Evolutionary conservation across 2,797 vertebrate species (phyloP).

Genomic region (Eutrigla gurnardus): DNA sequence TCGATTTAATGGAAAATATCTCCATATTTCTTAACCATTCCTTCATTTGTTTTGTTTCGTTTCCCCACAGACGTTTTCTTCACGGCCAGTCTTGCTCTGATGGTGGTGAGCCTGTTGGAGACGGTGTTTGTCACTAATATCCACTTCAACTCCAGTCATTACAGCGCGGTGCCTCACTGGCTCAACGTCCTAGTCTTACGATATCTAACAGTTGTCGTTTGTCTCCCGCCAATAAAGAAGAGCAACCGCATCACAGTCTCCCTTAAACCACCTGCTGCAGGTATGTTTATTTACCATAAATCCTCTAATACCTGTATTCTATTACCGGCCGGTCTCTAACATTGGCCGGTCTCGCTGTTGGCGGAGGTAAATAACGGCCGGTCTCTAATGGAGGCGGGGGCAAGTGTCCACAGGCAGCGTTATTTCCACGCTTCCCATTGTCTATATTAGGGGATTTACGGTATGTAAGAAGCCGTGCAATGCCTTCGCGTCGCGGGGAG

Average conservation of each 20-base stretch:
- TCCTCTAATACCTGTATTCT: no score
- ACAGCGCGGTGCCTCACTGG: slow-evolving; percentile 67
- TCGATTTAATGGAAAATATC: no score
- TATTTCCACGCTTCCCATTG: no score
- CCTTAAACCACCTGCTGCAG: slow-evolving; percentile 37
- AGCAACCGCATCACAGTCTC: slow-evolving; percentile 52
- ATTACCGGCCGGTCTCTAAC: not conserved
- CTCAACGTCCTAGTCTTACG: slow-evolving; percentile 64
- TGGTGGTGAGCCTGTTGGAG: slow-evolving; percentile 81
- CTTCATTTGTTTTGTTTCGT: slow-evolving; percentile 15
- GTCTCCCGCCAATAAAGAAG: slow-evolving; percentile 37
- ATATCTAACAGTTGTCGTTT: slow-evolving; percentile 60
- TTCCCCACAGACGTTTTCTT: slow-evolving; percentile 72
- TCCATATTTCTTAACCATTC: not conserved
- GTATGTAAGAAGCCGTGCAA: no score
- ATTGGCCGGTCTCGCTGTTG: no score
- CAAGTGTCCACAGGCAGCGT: no score
- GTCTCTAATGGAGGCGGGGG: no score
- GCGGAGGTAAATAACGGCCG: not conserved
- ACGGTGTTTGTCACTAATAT: slow-evolving; percentile 80
- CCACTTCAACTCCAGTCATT: slow-evolving; percentile 58
- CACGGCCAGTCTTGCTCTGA: slow-evolving; percentile 77
- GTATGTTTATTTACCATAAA: slow-evolving; percentile 1
- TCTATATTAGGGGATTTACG: no score
- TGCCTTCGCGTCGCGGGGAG: no score